Evolutionary conservation across 2,888 invertebrate species (phyloP), one percentile per base, ranked within the genome.

Genomic region (Flexamia atlantica): DNA sequence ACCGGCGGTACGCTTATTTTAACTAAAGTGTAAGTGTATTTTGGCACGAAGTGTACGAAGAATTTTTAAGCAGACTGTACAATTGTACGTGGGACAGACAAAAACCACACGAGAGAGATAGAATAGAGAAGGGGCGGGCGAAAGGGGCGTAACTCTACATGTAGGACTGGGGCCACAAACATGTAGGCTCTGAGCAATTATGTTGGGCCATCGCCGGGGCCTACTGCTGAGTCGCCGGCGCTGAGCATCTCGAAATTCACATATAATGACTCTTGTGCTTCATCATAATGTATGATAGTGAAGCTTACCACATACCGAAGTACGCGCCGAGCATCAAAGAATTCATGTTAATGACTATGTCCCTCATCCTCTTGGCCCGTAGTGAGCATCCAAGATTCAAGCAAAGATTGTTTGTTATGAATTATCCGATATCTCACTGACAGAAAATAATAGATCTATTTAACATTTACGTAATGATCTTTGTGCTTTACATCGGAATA

Each of bases 41-140:
- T 72, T 82, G 82, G 72, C 70, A 53, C 25, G 72, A 72, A 72
- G 82, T 82, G 82, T 82, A 82, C 72, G 14, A 72, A 72, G 68
- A 70, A 46, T 82, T 82, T 57, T 82, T 50, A 32, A 57, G 53
- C 70, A 28, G 82, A 72, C 82, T 82, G 82, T 82, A 82, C 82
- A 72, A 57, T 79, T 82, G 82, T 82, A 72, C 82, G 72, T 82
- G 70, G 82, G 74, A 82, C 82, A 72, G 82, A 82, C 82, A 82
- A 82, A 82, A 82, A 82, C 82, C 82, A 82, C 82, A 82, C 72
- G 74, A 82, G 82, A 81, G 81, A 82, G 82, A 82, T 82, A 82
- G 82, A 82, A 82, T 70, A 82, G 82, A 72, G 74, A 72, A 82
- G 82, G 82, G 82, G 82, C 82, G 82, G 82, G 74, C 72, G 72